Percentiles rank a stretch among this genome's conserved stretches.
phyloP scores from a whole-genome alignment of 2,113 vertebrate species.

The Pao palembangensis region DNA sequence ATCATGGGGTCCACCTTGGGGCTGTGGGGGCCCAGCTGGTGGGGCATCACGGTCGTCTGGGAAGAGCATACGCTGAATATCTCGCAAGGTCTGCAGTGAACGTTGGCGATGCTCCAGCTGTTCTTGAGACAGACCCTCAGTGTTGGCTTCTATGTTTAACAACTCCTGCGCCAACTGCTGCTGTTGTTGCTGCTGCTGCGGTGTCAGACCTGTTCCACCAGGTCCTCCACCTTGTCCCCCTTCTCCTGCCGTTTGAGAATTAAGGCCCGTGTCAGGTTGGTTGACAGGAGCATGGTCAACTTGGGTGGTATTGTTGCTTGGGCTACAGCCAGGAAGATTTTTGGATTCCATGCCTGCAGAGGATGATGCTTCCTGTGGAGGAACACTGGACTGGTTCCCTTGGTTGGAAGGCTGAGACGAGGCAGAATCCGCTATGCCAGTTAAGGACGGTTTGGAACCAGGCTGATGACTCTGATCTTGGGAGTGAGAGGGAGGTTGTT shows the following conservation, averaged over 20 bases:
- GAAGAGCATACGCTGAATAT: constrained; percentile 98
- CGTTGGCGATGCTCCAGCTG: constrained; percentile 96
- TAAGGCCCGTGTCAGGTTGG: constrained; percentile 81
- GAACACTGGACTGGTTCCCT: constrained; percentile 69
- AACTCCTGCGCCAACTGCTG: constrained; percentile 86
- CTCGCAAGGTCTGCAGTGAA: constrained; percentile 92
- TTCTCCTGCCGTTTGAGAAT: constrained; percentile 57
- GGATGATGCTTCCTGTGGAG: constrained; percentile 83
- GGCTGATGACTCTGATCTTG: constrained; percentile 91
- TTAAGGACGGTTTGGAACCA: constrained; percentile 85
- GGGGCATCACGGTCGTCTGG: constrained; percentile 89
- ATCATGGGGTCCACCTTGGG: constrained; percentile 77
- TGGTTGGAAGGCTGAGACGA: constrained; percentile 71
- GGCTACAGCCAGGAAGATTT: constrained; percentile 81
- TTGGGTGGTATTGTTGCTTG: constrained; percentile 76
- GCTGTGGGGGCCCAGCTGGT: constrained; percentile 66
- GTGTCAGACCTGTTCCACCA: constrained; percentile 65
- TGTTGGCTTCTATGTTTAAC: constrained; percentile 89
- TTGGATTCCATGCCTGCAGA: constrained; percentile 84
- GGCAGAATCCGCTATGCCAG: constrained; percentile 80
- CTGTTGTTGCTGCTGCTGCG: constrained; percentile 76
- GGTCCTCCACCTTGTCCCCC: constrained; percentile 58
- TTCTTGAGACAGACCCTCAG: constrained; percentile 95
- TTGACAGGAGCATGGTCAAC: constrained; percentile 83
- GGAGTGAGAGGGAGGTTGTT: constrained; percentile 73